Base-by-base conservation (phyloP, 2,888 invertebrate species). In the Carcina quercana region DNA sequence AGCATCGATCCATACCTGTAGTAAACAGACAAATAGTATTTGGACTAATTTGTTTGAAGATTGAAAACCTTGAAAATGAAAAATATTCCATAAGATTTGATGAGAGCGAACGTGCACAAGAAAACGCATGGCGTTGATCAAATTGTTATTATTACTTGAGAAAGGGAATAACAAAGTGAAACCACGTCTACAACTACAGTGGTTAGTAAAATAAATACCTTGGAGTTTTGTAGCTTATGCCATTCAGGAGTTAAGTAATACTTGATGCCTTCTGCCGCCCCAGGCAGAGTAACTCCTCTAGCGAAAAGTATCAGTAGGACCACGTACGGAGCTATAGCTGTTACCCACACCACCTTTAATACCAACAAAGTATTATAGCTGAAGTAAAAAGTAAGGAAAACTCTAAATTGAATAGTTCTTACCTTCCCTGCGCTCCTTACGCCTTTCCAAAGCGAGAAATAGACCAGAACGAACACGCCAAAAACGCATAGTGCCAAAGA, bases 401-500 rank as follows among this genome's bases (percentile, higher is more conserved):
- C n/a, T 20, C 8, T 10, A 20, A 20, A 10, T 8, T 20, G 2
- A 3, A 3, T 3, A 20, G 20, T 6, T 10, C 12, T 66, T 69
- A 94, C 97, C 89, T 97, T 97, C 48, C 97, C 97, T 26, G 96
- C 92, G 63, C 94, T 94, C 42, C 91, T 87, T 3, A 95, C 94
- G 4, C 97, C 97, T 78, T 97, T 97, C 97, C 97, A 97, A 5
- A 98, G 79, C 0, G 96, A 95, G 85, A 97, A 97, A 76, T 97
- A 97, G 46, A 97, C 97, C 45, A 97, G 87, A 19, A 96, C 84
- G 73, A 97, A 97, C 35, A 97, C 96, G 3, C 94, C 90, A 50
- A 95, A 91, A 20, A 97, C 91, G 70, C 97, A 97, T 22, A 95
- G 82, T 0, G 96, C 96, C 45, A 97, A 86, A 5, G 95, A 91